Evolutionary conservation across 2,888 invertebrate species (phyloP).

Genomic region (Troides oblongomaculatus): DNA sequence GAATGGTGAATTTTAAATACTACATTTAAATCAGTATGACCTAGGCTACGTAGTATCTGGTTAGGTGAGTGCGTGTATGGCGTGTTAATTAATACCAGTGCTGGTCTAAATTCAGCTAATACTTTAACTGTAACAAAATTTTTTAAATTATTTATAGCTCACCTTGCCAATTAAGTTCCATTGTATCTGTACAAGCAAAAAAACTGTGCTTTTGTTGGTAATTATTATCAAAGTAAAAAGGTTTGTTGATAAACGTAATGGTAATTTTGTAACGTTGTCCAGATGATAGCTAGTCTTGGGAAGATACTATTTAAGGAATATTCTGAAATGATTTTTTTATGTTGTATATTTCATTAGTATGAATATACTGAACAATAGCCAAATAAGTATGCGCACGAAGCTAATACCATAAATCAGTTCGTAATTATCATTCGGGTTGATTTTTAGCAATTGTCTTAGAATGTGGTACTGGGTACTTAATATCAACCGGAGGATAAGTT

Average conservation of each 20-base stretch:
- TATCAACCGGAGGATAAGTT: not conserved
- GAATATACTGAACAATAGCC: not conserved
- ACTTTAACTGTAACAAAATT: not conserved
- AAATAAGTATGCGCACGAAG: not conserved
- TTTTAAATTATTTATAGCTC: not conserved
- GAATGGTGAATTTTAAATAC: conserved; percentile 25
- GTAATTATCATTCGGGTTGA: not conserved
- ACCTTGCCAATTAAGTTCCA: too few relatives aligned
- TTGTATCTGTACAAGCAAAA: too few relatives aligned
- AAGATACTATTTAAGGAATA: too few relatives aligned
- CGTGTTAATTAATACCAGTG: conserved; percentile 5
- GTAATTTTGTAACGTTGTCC: too few relatives aligned
- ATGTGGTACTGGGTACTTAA: not conserved
- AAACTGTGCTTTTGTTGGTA: too few relatives aligned
- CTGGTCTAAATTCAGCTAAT: not conserved
- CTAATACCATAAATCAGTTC: not conserved
- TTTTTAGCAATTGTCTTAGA: not conserved
- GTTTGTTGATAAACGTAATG: too few relatives aligned
- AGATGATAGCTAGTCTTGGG: too few relatives aligned
- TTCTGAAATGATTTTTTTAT: too few relatives aligned
- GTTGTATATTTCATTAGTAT: too few relatives aligned
- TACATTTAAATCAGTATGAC: conserved; percentile 24
- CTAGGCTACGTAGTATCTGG: conserved; percentile 26
- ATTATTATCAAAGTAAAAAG: too few relatives aligned
- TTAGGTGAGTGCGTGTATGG: conserved; percentile 24